phyloP scores from a whole-genome alignment of 2,888 invertebrate species.

The Macaria notata region DNA sequence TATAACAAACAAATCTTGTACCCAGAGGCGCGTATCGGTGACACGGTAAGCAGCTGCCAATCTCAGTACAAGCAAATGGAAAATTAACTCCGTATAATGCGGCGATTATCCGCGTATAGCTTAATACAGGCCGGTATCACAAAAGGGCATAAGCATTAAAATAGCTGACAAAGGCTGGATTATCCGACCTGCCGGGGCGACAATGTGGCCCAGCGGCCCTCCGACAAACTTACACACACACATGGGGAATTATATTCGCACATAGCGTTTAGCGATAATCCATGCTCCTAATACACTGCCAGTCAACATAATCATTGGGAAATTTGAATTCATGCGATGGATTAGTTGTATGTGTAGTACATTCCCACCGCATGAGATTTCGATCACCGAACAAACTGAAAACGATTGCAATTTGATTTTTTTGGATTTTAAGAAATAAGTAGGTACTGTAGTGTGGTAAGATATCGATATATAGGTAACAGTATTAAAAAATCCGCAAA shows the following conservation, averaged over 20 bases:
- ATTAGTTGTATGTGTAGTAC: not conserved
- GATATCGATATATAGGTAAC: too few relatives aligned
- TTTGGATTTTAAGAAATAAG: too few relatives aligned
- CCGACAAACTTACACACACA: not conserved
- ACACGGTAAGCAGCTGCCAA: constrained; percentile 70
- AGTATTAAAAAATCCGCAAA: not conserved
- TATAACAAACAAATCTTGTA: constrained; percentile 13
- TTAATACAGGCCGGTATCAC: constrained; percentile 75
- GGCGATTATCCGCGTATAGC: constrained; percentile 79
- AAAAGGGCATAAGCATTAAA: constrained; percentile 78
- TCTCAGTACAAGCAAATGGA: constrained; percentile 63
- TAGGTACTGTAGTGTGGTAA: too few relatives aligned
- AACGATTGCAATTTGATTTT: too few relatives aligned
- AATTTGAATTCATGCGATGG: constrained; percentile 1
- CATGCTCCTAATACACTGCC: constrained; percentile 8
- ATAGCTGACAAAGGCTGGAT: constrained; percentile 78
- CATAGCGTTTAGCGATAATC: constrained; percentile 13
- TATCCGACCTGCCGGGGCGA: constrained; percentile 65
- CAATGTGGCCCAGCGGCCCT: constrained; percentile 54
- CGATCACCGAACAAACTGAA: too few relatives aligned
- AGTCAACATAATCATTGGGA: constrained; percentile 17
- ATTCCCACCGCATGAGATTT: too few relatives aligned
- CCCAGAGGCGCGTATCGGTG: constrained; percentile 36
- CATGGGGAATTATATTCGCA: constrained; percentile 21
- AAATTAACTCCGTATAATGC: constrained; percentile 79